A percentile compares a stretch with the other conserved stretches of the same genome.
Conservation (phyloP, 2,797 vertebrate genomes). For the Helicolenus hilgendorfi region DNA sequence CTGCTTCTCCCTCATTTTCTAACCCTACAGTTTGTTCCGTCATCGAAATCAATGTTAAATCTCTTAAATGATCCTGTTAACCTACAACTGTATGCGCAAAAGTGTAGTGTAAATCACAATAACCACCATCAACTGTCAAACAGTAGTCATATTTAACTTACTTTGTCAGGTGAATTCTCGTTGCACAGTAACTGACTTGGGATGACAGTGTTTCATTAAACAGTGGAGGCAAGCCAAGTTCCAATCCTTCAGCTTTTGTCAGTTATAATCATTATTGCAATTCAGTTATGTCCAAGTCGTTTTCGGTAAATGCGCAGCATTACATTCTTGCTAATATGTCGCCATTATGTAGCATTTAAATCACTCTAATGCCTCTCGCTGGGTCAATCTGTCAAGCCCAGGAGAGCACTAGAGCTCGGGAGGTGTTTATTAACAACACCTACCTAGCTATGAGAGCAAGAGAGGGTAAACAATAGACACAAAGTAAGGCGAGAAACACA, state of each 20-base stretch:
- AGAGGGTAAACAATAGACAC: neutral
- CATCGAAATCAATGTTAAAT: neutral
- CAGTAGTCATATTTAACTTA: neutral
- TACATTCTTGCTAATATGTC: slow-evolving; percentile 36
- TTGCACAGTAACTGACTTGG: neutral
- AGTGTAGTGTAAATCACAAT: neutral
- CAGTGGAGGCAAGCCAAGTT: neutral
- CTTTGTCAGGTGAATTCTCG: neutral
- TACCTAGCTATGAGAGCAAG: neutral
- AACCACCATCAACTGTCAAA: neutral
- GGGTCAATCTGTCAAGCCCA: slow-evolving; percentile 55
- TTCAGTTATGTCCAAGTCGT: slow-evolving; percentile 43
- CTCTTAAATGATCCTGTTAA: neutral
- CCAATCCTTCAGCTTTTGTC: slow-evolving; percentile 27
- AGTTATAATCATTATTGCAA: slow-evolving; percentile 24
- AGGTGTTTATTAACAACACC: slow-evolving; percentile 61
- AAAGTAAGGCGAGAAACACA: slow-evolving; percentile 14
- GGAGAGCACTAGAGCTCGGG: slow-evolving; percentile 40
- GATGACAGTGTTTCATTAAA: slow-evolving; percentile 4
- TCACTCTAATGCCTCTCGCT: slow-evolving; percentile 55
- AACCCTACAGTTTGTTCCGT: neutral
- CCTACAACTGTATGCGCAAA: neutral
- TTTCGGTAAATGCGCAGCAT: slow-evolving; percentile 32
- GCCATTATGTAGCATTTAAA: slow-evolving; percentile 54
- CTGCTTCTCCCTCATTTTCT: neutral